These are phyloP conservation scores for Planiliza haematocheilus DNA, from an alignment of 2,113 vertebrate species.

Conservation along the genomic window DNA sequence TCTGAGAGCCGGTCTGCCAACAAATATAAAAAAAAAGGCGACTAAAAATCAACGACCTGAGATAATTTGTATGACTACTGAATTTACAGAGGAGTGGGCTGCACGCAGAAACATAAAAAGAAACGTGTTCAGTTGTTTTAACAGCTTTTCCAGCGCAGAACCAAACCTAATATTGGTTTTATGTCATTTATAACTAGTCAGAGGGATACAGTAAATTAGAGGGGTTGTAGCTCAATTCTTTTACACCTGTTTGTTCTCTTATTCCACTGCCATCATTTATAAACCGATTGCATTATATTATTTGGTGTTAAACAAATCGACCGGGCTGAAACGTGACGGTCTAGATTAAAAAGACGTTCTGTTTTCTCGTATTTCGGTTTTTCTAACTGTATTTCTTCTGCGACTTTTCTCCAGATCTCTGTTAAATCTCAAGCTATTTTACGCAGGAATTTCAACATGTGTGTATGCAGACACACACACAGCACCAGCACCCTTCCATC, in stretches of 20 bases:
- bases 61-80: neutral
- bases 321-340: too few relatives aligned
- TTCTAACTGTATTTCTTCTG: constrained; percentile 23
- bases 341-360: neutral
- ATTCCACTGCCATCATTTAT: too few relatives aligned
- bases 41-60: neutral
- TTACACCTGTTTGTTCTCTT: too few relatives aligned
- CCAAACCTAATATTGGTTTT: neutral
- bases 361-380: constrained; percentile 2
- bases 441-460: constrained; percentile 90
- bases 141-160: neutral
- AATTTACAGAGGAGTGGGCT: neutral
- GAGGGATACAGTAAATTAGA: neutral
- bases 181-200: neutral
- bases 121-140: neutral
- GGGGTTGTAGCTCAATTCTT: too few relatives aligned
- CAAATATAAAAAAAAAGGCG: neutral
- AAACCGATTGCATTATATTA: too few relatives aligned
- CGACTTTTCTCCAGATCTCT: constrained; percentile 92
- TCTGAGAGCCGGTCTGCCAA: constrained; percentile 8
- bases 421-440: constrained; percentile 86
- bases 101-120: neutral
- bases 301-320: too few relatives aligned
- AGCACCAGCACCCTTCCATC: constrained; percentile 87
- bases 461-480: constrained; percentile 74